These are phyloP conservation scores for Steinernema hermaphroditum DNA, from an alignment of 2,888 invertebrate species.

Conservation along the genomic window DNA sequence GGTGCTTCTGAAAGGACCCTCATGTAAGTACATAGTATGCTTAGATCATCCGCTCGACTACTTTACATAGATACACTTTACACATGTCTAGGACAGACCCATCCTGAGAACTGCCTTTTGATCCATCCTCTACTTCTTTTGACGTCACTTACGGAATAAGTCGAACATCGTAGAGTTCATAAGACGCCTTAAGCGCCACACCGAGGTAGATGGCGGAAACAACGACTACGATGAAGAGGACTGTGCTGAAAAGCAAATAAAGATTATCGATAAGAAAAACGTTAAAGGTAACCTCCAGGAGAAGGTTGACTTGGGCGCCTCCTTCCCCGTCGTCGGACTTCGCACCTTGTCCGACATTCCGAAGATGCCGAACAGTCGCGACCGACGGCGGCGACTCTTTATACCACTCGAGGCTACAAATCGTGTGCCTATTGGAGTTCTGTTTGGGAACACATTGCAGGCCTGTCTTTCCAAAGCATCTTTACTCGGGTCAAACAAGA, in stretches of 20 bases:
- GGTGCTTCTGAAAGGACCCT: background rate
- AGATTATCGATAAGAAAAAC: background rate
- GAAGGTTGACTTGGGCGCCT: too few relatives aligned
- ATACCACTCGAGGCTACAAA: background rate
- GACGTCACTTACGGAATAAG: background rate
- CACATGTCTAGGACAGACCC: too few relatives aligned
- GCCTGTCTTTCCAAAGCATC: background rate
- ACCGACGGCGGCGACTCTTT: conserved; percentile 3
- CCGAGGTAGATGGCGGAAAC: conserved; percentile 8
- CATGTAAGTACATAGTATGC: too few relatives aligned
- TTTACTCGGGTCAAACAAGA: background rate
- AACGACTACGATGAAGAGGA: background rate
- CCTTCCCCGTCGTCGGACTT: too few relatives aligned
- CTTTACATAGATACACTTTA: too few relatives aligned
- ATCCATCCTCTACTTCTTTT: too few relatives aligned
- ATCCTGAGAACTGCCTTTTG: too few relatives aligned
- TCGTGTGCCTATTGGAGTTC: background rate
- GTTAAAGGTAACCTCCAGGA: too few relatives aligned
- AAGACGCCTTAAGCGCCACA: background rate
- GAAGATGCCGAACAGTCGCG: too few relatives aligned
- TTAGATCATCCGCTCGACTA: too few relatives aligned
- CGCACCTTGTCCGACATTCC: too few relatives aligned
- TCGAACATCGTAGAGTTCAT: conserved; percentile 17
- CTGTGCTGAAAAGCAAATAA: background rate
- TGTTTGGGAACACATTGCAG: too few relatives aligned